Percentiles rank a stretch among this genome's conserved stretches.
Conservation (phyloP, 2,113 vertebrate species). For the Chiloscyllium plagiosum region DNA sequence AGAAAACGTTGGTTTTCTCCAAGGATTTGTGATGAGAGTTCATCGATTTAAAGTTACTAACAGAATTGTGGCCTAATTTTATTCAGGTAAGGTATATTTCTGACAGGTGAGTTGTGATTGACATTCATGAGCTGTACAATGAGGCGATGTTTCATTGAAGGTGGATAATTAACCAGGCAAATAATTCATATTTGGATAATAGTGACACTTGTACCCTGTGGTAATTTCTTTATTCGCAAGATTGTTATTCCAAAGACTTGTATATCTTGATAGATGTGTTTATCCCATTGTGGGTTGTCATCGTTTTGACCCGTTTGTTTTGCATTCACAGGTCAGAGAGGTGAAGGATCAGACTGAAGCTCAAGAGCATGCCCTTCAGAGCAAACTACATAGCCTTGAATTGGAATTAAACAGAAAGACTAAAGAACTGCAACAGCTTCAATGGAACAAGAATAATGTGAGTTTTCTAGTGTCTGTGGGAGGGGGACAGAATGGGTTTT, state of each 20-base stretch:
- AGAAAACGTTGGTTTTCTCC: background rate
- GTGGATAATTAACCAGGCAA: background rate
- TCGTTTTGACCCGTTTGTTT: slow-evolving; percentile 33
- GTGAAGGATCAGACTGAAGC: slow-evolving; percentile 58
- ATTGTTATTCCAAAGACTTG: background rate
- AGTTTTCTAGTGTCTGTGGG: slow-evolving; percentile 36
- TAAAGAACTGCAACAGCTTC: slow-evolving; percentile 64
- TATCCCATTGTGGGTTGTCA: background rate
- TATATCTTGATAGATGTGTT: background rate
- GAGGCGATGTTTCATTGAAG: background rate
- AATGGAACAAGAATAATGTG: slow-evolving; percentile 51
- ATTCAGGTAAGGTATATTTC: background rate
- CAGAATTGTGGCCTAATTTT: background rate
- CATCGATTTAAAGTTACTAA: background rate
- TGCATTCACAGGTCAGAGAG: slow-evolving; percentile 62
- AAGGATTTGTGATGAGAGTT: background rate
- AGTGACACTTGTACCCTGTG: background rate
- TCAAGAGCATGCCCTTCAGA: slow-evolving; percentile 62
- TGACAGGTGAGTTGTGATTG: background rate
- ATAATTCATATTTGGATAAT: background rate
- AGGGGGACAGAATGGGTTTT: background rate
- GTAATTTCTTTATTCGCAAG: background rate
- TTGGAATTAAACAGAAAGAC: slow-evolving; percentile 61
- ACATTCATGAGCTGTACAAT: background rate
- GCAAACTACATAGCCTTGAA: slow-evolving; percentile 67